Evolutionary conservation across 2,113 vertebrate species (phyloP).

Genomic region (Naja naja): DNA sequence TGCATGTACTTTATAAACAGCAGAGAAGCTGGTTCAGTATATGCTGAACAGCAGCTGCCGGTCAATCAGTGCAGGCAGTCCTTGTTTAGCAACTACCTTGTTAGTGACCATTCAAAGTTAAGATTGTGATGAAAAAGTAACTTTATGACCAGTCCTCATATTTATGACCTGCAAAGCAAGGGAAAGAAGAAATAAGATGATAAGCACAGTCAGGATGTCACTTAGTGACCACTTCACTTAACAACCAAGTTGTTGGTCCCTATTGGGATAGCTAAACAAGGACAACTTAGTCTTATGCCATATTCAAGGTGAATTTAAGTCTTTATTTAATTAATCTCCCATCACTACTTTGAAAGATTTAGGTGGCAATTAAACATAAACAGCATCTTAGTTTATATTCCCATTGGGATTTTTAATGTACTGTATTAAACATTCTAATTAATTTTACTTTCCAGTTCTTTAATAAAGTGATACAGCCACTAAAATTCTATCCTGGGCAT

Average conservation of each 20-base stretch:
- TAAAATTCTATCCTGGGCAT: background rate
- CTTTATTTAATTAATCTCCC: conserved; percentile 22
- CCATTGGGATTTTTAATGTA: background rate
- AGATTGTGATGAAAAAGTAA: background rate
- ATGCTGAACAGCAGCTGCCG: background rate
- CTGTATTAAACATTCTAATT: background rate
- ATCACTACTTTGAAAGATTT: conserved; percentile 19
- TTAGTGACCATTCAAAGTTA: background rate
- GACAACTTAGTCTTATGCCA: background rate
- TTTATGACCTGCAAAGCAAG: background rate
- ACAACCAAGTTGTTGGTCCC: background rate
- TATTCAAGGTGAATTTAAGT: background rate
- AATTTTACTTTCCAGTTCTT: background rate
- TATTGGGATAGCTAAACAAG: background rate
- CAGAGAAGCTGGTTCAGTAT: background rate
- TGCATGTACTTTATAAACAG: background rate
- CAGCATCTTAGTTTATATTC: background rate
- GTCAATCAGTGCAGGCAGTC: background rate
- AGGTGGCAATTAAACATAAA: background rate
- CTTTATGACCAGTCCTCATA: background rate
- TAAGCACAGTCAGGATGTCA: background rate
- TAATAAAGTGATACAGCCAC: background rate
- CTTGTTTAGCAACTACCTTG: background rate
- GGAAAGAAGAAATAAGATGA: background rate
- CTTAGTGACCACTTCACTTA: background rate